A percentile compares a stretch with the other conserved stretches of the same genome.
Evolutionary conservation across 1,140 invertebrate species (phyloP).

Genomic region (Drosophila busckii): DNA sequence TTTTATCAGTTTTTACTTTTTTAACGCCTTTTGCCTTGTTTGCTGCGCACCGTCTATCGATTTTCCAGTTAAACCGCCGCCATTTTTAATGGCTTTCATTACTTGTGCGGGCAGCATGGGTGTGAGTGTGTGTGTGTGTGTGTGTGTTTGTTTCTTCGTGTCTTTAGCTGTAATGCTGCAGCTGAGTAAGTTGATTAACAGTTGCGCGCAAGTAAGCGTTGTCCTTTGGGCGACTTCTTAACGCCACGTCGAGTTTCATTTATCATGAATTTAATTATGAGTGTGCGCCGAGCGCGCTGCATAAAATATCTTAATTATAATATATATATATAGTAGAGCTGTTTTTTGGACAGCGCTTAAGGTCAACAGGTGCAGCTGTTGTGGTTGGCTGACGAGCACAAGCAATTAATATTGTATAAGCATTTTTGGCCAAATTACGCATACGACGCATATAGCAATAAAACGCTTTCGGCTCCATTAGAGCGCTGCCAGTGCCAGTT

Average conservation of each 20-base stretch:
- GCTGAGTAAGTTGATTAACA: conserved; percentile 64
- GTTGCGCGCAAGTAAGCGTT: conserved; percentile 38
- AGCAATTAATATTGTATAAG: conserved; percentile 48
- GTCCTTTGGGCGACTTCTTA: conserved; percentile 24
- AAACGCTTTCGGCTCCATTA: conserved; percentile 44
- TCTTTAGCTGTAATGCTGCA: conserved; percentile 1
- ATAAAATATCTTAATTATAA: conserved; percentile 52
- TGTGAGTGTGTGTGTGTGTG: too few species aligned
- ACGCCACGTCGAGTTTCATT: conserved; percentile 35
- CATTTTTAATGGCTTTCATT: conserved; percentile 74
- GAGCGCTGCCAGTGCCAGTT: conserved; percentile 22
- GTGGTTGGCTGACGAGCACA: background rate
- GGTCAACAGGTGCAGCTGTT: background rate
- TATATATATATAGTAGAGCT: conserved; percentile 6
- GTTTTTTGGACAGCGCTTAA: background rate
- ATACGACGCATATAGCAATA: conserved; percentile 53
- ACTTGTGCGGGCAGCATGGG: too few species aligned
- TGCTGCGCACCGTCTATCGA: conserved; percentile 44
- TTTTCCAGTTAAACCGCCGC: conserved; percentile 62
- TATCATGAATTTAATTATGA: conserved; percentile 61
- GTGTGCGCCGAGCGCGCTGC: conserved; percentile 4
- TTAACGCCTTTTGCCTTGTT: conserved; percentile 41
- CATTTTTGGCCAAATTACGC: conserved; percentile 42
- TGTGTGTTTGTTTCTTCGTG: conserved; percentile 35
- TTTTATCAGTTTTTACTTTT: conserved; percentile 57